Conservation (phyloP, 2,113 vertebrate species). For the Cephalopholis sonnerati region DNA sequence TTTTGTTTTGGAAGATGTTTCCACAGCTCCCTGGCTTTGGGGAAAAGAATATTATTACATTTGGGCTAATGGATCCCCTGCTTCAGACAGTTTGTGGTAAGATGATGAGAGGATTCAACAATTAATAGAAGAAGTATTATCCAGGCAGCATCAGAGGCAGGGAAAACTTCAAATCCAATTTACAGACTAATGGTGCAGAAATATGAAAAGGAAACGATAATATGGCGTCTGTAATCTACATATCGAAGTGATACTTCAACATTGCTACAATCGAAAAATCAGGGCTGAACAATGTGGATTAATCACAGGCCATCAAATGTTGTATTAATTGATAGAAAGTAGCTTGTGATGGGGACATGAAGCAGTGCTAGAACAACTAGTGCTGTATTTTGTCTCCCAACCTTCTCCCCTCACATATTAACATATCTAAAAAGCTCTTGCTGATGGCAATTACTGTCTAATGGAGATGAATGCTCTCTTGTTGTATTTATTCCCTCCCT, state of each 20-base stretch:
- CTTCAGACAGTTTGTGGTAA: slow-evolving; percentile 48
- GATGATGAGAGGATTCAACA: slow-evolving; percentile 50
- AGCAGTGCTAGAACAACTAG: slow-evolving; percentile 11
- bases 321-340: slow-evolving; percentile 59
- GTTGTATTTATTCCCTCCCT: slow-evolving; percentile 43
- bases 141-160: slow-evolving; percentile 16
- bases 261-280: slow-evolving; percentile 33
- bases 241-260: slow-evolving; percentile 43
- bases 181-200: slow-evolving; percentile 50
- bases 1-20: slow-evolving; percentile 60
- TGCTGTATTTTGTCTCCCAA: slow-evolving; percentile 15
- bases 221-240: slow-evolving; percentile 28
- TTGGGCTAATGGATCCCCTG: slow-evolving; percentile 54
- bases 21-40: slow-evolving; percentile 28
- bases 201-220: slow-evolving; percentile 39
- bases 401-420: slow-evolving; percentile 51
- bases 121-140: slow-evolving; percentile 53
- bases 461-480: slow-evolving; percentile 70
- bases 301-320: slow-evolving; percentile 47
- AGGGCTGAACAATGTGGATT: slow-evolving; percentile 32
- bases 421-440: slow-evolving; percentile 58
- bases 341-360: slow-evolving; percentile 40
- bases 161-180: slow-evolving; percentile 63
- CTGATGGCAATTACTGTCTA: slow-evolving; percentile 70
- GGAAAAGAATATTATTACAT: slow-evolving; percentile 48